phyloP scores from a whole-genome alignment of 1,140 invertebrate species.

The Heterodera schachtii region DNA sequence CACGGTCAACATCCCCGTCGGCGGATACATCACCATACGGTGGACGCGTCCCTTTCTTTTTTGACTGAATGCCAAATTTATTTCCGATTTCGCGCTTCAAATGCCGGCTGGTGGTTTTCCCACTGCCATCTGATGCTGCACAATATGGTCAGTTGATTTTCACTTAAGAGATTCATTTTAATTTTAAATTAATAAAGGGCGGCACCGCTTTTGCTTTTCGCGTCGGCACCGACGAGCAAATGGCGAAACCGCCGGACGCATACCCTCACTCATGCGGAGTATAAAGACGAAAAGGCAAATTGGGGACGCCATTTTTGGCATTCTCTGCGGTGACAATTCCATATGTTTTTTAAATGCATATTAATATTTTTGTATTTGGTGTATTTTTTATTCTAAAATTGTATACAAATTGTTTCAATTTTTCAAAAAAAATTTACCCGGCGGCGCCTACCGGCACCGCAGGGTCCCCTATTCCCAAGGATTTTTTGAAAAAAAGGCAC shows the following conservation, averaged over 20 bases:
- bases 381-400: too few relatives aligned
- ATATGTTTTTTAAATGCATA: too few relatives aligned
- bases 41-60: background rate
- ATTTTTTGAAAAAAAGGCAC: too few relatives aligned
- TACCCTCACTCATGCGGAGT: constrained; percentile 54
- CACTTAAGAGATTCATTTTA: background rate
- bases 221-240: constrained; percentile 47
- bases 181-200: constrained; percentile 54
- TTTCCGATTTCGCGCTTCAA: constrained; percentile 49
- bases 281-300: constrained; percentile 1
- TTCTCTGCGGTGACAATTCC: too few relatives aligned
- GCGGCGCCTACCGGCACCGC: too few relatives aligned
- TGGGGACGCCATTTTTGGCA: too few relatives aligned
- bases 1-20: constrained; percentile 53
- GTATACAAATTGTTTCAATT: too few relatives aligned
- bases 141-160: constrained; percentile 31
- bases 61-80: background rate
- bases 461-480: too few relatives aligned
- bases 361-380: too few relatives aligned
- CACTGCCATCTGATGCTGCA: constrained; percentile 54
- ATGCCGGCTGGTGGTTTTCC: constrained; percentile 58
- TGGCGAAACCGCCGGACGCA: constrained; percentile 46
- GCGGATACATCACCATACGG: constrained; percentile 55
- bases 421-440: too few relatives aligned
- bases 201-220: constrained; percentile 59